A percentile compares a stretch with the other conserved stretches of the same genome.
phyloP scores from a whole-genome alignment of 2,888 invertebrate genomes.

The Rotaria magnacalcarata region DNA sequence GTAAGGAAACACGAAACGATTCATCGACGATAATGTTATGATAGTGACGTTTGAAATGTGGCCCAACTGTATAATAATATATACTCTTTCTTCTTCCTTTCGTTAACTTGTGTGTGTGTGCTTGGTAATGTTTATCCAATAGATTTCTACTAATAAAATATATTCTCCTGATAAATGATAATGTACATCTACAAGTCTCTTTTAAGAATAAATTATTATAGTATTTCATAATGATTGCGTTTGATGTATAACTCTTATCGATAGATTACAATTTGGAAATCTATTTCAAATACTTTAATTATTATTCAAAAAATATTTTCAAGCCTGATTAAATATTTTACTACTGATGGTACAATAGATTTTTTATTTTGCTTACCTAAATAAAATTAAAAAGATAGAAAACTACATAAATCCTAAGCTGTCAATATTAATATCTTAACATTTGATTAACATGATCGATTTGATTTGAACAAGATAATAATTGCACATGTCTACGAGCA shows the following conservation, averaged over 20 bases:
- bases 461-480: background rate
- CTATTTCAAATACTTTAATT: background rate
- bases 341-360: no score
- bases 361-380: background rate
- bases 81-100: background rate
- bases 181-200: background rate
- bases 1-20: background rate
- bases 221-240: background rate
- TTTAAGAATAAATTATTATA: background rate
- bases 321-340: no score
- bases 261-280: background rate
- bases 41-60: background rate
- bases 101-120: background rate
- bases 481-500: background rate
- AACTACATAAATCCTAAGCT: background rate
- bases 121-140: background rate
- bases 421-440: background rate
- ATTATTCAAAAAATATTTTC: no score
- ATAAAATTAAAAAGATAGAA: background rate
- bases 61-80: background rate
- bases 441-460: background rate
- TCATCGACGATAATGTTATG: background rate
- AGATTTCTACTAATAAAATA: background rate
- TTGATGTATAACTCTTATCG: background rate
- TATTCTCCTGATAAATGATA: background rate